Base-by-base conservation (phyloP, 2,888 invertebrate species). In the Clanis bilineata region DNA sequence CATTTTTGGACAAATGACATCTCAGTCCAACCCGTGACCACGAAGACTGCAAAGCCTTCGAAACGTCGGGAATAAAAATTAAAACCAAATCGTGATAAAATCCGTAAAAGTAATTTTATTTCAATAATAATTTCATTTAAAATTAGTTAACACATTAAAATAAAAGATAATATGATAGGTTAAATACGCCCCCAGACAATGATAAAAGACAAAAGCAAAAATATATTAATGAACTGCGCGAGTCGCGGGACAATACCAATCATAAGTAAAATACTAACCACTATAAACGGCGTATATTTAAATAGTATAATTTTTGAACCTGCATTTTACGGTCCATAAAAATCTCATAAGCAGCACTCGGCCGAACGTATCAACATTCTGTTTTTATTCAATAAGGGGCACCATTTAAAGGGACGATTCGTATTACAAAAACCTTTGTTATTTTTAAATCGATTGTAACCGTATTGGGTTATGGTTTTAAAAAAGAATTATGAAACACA, bases 311-410 rank as follows among this genome's bases (percentile, higher is more conserved):
- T 78, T 77, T 77, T 71, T 74, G 76, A 83, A 83, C 79, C 77
- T 80, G 82, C 79, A 81, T 84, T 85, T 86, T 81, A 85, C 77
- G 85, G 77, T 66, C 77, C 81, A 85, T 86, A 84, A 85, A 82
- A 83, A 76, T 70, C 74, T 72, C 76, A 83, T 80, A 80, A 80
- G 75, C 80, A 72, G 80, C 77, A 80, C 79, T 79, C 76, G 73
- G 69, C 69, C 70, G 68, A 72, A 74, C 70, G 73, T 74, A 80
- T 81, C 77, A 74, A 77, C 77, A 78, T 81, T 80, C 77, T 82
- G 82, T 85, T 85, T 82, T 85, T 83, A 80, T 85, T 85, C 80
- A 85, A 85, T 83, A 82, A 82, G 76, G 78, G 71, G 18, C 74
- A 74, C 78, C 76, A 72, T 79, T 79, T 79, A 74, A 74, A 80